Evolutionary conservation across 2,888 invertebrate species (phyloP).

Genomic region (Tinea semifulvella): DNA sequence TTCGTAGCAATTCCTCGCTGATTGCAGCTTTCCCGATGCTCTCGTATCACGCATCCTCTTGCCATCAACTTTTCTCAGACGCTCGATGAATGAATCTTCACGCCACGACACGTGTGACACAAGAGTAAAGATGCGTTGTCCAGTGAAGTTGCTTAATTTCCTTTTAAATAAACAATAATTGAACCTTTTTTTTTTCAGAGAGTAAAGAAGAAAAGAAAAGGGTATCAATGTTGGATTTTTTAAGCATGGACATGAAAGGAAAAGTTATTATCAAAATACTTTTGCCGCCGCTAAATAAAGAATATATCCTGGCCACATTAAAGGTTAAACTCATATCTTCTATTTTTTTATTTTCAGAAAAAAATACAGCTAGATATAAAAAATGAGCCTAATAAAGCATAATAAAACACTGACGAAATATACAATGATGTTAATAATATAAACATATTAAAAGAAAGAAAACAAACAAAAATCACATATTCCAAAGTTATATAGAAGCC

Average conservation of each 20-base stretch:
- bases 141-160: not conserved
- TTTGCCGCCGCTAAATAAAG: slow-evolving; percentile 55
- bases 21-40: too few species aligned
- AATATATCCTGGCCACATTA: slow-evolving; percentile 63
- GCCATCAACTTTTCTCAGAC: not conserved
- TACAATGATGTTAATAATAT: too few species aligned
- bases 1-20: not conserved
- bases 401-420: too few species aligned
- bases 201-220: slow-evolving; percentile 22
- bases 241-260: slow-evolving; percentile 46
- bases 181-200: slow-evolving; percentile 29
- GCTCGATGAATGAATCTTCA: not conserved
- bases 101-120: not conserved
- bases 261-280: slow-evolving; percentile 62
- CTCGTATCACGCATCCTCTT: too few species aligned
- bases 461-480: too few species aligned
- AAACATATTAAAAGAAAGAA: too few species aligned
- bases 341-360: too few species aligned
- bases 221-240: slow-evolving; percentile 44
- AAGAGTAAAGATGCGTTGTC: not conserved
- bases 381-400: too few species aligned
- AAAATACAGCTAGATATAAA: too few species aligned
- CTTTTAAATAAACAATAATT: not conserved
- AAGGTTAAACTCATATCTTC: too few species aligned
- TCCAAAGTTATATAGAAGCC: too few species aligned